These are phyloP conservation scores for Mallotus villosus DNA, from an alignment of 2,797 vertebrate genomes.

Conservation along the genomic window DNA sequence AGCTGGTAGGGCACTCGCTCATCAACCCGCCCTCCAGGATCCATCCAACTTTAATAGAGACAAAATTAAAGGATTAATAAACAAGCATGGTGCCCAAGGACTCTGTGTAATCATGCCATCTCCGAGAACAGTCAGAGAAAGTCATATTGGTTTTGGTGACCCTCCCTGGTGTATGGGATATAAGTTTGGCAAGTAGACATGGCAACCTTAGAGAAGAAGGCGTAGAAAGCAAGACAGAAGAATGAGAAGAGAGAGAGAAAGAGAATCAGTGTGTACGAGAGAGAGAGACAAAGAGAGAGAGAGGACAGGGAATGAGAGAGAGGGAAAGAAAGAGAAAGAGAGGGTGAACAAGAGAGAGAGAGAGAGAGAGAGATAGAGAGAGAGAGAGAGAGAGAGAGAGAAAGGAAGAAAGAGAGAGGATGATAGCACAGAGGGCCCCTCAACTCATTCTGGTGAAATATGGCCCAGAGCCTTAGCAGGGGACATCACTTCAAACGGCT, in stretches of 20 bases:
- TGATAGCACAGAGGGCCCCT: constrained; percentile 18
- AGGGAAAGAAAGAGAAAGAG: background rate
- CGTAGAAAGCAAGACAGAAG: background rate
- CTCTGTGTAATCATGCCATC: constrained; percentile 8
- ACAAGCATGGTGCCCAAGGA: background rate
- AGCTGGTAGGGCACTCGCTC: constrained; percentile 4
- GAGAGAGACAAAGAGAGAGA: background rate
- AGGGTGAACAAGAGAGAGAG: background rate
- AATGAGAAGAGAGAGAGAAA: background rate
- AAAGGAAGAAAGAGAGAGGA: background rate
- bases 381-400: background rate
- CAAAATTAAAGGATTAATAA: constrained; percentile 1
- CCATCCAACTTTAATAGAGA: background rate
- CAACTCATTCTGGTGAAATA: constrained; percentile 52
- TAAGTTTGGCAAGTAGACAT: no score
- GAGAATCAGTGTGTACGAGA: background rate
- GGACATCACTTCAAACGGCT: constrained; percentile 33
- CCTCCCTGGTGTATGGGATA: no score
- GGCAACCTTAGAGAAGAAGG: background rate
- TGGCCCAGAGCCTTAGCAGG: constrained; percentile 33
- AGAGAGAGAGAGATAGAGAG: background rate
- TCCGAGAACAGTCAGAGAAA: background rate
- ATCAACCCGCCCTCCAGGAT: constrained; percentile 9
- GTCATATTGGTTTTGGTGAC: no score
- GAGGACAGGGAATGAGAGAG: background rate